Percentiles rank a stretch among this genome's conserved stretches.
phyloP scores from a whole-genome alignment of 2,888 invertebrate species.

The Xylocampa areola region DNA sequence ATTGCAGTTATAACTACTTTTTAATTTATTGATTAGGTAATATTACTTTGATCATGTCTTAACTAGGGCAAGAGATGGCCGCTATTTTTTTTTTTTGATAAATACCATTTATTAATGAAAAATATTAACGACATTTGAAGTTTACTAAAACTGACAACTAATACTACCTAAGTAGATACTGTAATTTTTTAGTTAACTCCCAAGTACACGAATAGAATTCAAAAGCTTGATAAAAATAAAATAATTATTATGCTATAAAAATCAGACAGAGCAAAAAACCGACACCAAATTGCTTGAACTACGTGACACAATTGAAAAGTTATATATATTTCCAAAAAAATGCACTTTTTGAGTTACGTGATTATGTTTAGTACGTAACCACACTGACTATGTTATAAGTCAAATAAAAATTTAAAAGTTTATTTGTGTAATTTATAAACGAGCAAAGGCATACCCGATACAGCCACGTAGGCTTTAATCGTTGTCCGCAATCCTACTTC shows the following conservation, averaged over 20 bases:
- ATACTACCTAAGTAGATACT: too few species aligned
- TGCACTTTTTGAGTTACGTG: slow-evolving; percentile 20
- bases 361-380: background rate
- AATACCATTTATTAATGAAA: too few species aligned
- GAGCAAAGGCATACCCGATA: slow-evolving; percentile 32
- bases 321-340: slow-evolving; percentile 23
- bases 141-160: too few species aligned
- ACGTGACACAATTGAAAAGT: slow-evolving; percentile 42
- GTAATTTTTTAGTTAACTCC: too few species aligned
- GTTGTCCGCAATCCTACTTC: slow-evolving; percentile 83
- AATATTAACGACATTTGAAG: too few species aligned
- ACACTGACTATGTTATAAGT: slow-evolving; percentile 15
- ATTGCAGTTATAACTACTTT: slow-evolving; percentile 37
- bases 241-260: background rate
- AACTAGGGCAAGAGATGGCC: slow-evolving; percentile 3
- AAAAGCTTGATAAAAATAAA: slow-evolving; percentile 24
- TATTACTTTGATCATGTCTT: slow-evolving; percentile 23
- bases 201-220: background rate
- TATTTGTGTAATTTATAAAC: slow-evolving; percentile 23
- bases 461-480: slow-evolving; percentile 69
- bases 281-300: slow-evolving; percentile 28
- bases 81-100: too few species aligned
- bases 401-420: slow-evolving; percentile 3
- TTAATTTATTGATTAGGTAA: slow-evolving; percentile 43
- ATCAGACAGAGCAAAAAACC: slow-evolving; percentile 35